phyloP scores from a whole-genome alignment of 2,113 vertebrate genomes.

The Trogon surrucura region DNA sequence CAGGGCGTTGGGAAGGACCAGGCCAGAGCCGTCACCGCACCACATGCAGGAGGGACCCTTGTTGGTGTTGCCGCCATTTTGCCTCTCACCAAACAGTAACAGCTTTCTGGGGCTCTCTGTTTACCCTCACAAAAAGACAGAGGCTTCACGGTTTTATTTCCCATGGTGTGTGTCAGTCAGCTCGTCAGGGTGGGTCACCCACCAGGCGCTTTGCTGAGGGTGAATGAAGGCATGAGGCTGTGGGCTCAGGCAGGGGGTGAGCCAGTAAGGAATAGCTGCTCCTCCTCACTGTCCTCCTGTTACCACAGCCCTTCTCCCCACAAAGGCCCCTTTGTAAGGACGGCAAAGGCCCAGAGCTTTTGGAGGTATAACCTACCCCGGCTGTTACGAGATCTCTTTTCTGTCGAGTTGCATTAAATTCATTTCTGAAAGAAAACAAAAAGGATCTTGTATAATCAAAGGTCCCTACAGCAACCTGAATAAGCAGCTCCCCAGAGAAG shows the following conservation, averaged over 20 bases:
- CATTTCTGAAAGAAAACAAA: constrained; percentile 88
- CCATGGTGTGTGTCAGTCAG: background rate
- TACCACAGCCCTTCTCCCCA: constrained; percentile 36
- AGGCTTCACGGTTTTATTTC: background rate
- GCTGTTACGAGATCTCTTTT: constrained; percentile 97
- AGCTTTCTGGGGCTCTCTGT: background rate
- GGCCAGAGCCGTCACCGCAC: background rate
- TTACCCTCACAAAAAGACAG: background rate
- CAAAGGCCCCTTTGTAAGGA: constrained; percentile 78
- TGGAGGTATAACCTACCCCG: constrained; percentile 92
- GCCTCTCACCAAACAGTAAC: background rate
- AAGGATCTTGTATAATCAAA: constrained; percentile 86
- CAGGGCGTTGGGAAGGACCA: too few relatives aligned
- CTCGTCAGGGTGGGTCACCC: background rate
- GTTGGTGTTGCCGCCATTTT: background rate
- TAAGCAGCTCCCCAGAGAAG: constrained; percentile 74
- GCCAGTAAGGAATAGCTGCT: constrained; percentile 27
- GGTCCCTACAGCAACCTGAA: constrained; percentile 75
- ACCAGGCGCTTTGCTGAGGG: background rate
- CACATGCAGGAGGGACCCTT: background rate
- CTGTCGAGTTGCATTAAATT: constrained; percentile 93
- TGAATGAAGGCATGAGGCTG: constrained; percentile 6
- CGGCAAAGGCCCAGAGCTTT: constrained; percentile 77
- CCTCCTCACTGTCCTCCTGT: constrained; percentile 54
- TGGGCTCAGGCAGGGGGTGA: background rate